Conservation (phyloP, 2,113 vertebrate species). For the Otis tarda region DNA sequence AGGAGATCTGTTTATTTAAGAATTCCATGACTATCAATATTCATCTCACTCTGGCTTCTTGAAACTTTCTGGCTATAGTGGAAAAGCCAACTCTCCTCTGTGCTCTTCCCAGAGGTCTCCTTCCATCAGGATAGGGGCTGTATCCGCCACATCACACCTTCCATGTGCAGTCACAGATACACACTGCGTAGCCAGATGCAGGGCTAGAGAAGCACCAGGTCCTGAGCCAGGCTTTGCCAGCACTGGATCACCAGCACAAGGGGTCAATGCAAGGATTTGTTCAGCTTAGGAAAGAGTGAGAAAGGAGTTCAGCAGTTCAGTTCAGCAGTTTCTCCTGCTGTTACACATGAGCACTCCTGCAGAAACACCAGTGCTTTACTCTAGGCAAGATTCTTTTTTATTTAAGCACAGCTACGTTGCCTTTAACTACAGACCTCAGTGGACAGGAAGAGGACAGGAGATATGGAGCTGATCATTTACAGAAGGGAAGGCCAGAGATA, state of each 20-base stretch:
- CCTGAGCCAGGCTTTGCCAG: neutral
- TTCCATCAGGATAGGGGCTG: neutral
- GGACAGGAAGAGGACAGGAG: neutral
- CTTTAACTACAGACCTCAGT: neutral
- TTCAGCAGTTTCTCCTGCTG: neutral
- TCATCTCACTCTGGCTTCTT: neutral
- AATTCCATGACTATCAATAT: neutral
- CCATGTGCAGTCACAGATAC: fast-evolving
- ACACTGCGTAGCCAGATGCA: fast-evolving
- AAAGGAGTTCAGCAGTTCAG: neutral
- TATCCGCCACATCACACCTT: fast-evolving
- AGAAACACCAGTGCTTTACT: neutral
- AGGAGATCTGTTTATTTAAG: neutral
- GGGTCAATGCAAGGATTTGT: fast-evolving
- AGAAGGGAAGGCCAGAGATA: neutral
- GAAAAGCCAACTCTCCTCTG: neutral
- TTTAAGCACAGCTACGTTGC: neutral
- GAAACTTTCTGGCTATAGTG: neutral
- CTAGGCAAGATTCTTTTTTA: neutral
- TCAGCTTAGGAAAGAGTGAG: neutral
- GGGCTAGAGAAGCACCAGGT: neutral
- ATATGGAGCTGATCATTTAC: neutral
- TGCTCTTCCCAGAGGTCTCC: neutral
- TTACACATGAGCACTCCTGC: neutral
- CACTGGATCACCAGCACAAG: neutral